Conservation (phyloP, 2,888 invertebrate species). For the Phanerotoma sp. region DNA sequence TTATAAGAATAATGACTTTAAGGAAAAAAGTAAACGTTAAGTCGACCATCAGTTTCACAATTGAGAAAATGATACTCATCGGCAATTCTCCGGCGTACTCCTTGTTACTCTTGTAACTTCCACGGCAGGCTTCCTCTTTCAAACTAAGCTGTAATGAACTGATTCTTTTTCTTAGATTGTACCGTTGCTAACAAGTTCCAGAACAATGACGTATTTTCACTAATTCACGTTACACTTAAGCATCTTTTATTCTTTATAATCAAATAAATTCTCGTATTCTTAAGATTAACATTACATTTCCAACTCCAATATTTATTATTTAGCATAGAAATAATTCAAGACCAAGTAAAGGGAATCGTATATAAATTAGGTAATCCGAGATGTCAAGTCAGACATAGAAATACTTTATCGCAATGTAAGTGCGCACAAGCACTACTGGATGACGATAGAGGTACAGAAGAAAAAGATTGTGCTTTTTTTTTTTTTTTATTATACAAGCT, state of each 20-base stretch:
- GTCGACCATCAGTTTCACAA: constrained; percentile 1
- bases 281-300: no score
- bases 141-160: constrained; percentile 1
- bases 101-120: constrained; percentile 33
- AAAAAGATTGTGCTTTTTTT: neutral
- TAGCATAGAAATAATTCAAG: neutral
- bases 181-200: neutral
- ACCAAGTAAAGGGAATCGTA: no score
- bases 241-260: neutral
- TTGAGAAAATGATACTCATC: constrained; percentile 32
- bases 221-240: no score
- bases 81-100: constrained; percentile 31
- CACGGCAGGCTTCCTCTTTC: constrained; percentile 10
- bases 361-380: constrained; percentile 42
- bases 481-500: neutral
- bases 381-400: constrained; percentile 40
- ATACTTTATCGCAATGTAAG: constrained; percentile 37
- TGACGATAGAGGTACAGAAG: constrained; percentile 1
- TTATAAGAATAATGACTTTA: neutral
- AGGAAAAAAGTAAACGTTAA: constrained; percentile 10
- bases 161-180: constrained; percentile 6
- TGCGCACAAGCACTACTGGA: constrained; percentile 19
- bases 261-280: no score
- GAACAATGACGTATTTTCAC: neutral
- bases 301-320: neutral